A percentile compares a stretch with the other conserved stretches of the same genome.
These are phyloP conservation scores for Axis porcinus DNA, from an alignment of 2,113 vertebrate species.

Conservation along the genomic window DNA sequence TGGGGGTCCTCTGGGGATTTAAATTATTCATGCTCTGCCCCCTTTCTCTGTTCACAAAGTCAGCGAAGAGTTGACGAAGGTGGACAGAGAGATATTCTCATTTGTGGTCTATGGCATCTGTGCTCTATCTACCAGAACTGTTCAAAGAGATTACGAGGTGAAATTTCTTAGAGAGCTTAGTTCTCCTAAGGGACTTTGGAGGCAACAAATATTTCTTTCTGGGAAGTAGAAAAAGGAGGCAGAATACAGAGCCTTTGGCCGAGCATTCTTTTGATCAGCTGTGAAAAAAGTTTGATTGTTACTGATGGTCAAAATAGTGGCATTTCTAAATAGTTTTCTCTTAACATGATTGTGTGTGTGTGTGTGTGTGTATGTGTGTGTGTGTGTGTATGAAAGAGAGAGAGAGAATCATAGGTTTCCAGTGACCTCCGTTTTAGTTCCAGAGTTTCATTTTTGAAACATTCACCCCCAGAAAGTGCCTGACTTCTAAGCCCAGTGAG, in stretches of 20 bases:
- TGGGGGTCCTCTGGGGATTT: neutral
- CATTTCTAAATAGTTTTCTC: constrained; percentile 24
- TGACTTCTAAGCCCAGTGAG: neutral
- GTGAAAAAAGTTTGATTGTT: constrained; percentile 42
- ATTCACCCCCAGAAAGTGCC: neutral
- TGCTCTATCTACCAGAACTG: neutral
- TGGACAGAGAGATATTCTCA: neutral
- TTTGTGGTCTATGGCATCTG: neutral
- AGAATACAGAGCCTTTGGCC: neutral
- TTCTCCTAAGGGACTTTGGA: neutral
- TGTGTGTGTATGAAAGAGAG: neutral
- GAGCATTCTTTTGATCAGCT: neutral
- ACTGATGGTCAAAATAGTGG: neutral
- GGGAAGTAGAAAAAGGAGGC: neutral
- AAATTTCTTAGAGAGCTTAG: neutral
- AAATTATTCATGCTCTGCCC: neutral
- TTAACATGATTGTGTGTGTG: neutral
- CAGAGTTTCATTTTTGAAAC: neutral
- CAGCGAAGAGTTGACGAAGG: neutral
- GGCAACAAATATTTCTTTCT: constrained; percentile 25
- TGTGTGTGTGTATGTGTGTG: neutral
- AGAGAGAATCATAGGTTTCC: neutral
- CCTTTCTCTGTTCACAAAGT: neutral
- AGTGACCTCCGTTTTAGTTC: neutral
- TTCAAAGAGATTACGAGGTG: neutral